Conservation (phyloP, 2,888 invertebrate genomes). For the Lepidonotus clava region DNA sequence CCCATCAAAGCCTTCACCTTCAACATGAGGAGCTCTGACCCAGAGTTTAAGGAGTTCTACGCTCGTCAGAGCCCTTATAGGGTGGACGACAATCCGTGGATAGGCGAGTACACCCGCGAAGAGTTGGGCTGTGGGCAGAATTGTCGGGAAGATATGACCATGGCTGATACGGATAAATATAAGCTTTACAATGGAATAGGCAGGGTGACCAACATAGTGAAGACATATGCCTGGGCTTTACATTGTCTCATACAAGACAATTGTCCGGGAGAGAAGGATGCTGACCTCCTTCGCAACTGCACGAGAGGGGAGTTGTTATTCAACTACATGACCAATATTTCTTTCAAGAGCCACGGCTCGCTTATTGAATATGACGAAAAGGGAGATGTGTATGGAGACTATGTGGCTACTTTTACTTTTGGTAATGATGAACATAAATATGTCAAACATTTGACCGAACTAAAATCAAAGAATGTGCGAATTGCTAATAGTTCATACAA, state of each 20-base stretch:
- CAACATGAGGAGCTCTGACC: not conserved
- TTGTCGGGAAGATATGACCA: not conserved
- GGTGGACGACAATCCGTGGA: not conserved
- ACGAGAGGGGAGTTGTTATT: not conserved
- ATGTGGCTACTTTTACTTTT: not conserved
- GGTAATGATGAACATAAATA: not conserved
- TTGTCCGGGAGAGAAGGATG: not conserved
- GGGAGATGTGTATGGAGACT: slow-evolving; percentile 7
- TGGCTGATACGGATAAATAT: not conserved
- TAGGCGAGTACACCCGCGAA: not conserved
- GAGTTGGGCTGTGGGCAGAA: not conserved
- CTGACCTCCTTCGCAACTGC: not conserved
- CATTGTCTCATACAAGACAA: not conserved
- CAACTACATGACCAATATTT: not conserved
- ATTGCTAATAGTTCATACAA: not conserved
- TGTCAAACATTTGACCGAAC: too few species aligned
- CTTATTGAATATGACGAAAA: not conserved
- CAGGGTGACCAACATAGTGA: slow-evolving; percentile 3
- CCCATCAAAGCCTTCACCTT: not conserved
- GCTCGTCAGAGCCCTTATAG: not conserved
- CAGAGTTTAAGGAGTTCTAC: not conserved
- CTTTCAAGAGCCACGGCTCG: not conserved
- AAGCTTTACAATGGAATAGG: slow-evolving; percentile 7
- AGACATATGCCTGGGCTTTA: slow-evolving; percentile 8
- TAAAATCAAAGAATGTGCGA: too few species aligned